Evolutionary conservation across 2,888 invertebrate species (phyloP).

Genomic region (Monopis laevigella): DNA sequence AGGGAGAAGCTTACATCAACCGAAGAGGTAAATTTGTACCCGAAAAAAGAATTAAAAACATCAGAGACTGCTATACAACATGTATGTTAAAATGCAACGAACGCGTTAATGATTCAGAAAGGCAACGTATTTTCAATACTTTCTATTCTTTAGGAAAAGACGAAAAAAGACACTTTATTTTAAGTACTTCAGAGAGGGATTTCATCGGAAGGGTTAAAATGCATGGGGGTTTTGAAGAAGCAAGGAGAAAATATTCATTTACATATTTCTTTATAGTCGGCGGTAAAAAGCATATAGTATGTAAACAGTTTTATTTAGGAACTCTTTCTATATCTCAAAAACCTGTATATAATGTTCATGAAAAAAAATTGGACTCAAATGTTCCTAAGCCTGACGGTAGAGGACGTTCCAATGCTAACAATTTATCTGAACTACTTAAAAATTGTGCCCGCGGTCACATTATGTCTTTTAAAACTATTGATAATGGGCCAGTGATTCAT

Average conservation of each 20-base stretch:
- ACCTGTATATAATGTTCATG: constrained; percentile 55
- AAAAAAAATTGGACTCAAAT: constrained; percentile 49
- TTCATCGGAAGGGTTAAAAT: constrained; percentile 31
- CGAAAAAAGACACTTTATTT: constrained; percentile 52
- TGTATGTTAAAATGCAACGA: constrained; percentile 54
- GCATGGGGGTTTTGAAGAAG: no score
- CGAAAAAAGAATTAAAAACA: constrained; percentile 38
- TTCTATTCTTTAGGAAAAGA: constrained; percentile 50
- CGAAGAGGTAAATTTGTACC: constrained; percentile 51
- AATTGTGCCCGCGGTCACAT: constrained; percentile 48
- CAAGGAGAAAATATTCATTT: constrained; percentile 44
- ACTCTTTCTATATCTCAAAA: constrained; percentile 56
- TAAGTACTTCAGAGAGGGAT: constrained; percentile 49
- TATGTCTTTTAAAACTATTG: constrained; percentile 37
- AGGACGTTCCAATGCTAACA: constrained; percentile 43
- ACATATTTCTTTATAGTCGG: constrained; percentile 51
- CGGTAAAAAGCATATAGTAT: constrained; percentile 41
- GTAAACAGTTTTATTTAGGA: constrained; percentile 56
- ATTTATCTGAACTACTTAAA: constrained; percentile 40
- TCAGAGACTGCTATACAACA: constrained; percentile 47
- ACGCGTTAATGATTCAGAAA: constrained; percentile 39
- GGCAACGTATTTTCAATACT: constrained; percentile 51
- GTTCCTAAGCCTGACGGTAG: constrained; percentile 54
- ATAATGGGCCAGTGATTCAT: constrained; percentile 41
- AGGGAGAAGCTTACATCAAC: constrained; percentile 52